Evolutionary conservation across 2,113 vertebrate species (phyloP).

Genomic region (Amblyopsis rosae): DNA sequence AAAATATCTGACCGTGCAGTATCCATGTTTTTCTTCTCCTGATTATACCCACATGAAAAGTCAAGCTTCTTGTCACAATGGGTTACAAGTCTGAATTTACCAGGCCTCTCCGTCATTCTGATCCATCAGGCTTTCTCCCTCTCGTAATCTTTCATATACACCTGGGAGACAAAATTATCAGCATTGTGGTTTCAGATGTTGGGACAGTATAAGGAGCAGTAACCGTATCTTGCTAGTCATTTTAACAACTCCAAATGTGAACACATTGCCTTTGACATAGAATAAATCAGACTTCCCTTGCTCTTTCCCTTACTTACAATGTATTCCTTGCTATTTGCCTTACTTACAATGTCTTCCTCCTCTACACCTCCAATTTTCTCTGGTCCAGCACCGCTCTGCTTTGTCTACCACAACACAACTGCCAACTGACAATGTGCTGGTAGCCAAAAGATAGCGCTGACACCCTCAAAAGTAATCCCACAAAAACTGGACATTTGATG

Average conservation of each 20-base stretch:
- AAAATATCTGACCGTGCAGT: neutral
- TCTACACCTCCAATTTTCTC: neutral
- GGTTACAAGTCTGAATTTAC: slow-evolving; percentile 2
- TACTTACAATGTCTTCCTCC: neutral
- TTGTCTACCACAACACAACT: neutral
- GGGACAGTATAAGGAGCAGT: neutral
- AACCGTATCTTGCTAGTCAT: neutral
- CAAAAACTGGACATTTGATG: no score
- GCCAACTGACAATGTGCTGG: neutral
- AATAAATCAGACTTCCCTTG: neutral
- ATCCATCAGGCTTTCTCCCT: slow-evolving; percentile 3
- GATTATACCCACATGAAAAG: neutral
- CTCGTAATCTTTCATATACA: slow-evolving; percentile 7
- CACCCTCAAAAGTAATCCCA: no score
- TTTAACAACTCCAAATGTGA: neutral
- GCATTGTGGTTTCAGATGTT: neutral
- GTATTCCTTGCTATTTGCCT: neutral
- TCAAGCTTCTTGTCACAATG: neutral
- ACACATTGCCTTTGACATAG: neutral
- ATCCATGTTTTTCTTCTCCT: neutral
- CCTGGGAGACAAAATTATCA: neutral
- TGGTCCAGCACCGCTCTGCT: neutral
- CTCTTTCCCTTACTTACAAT: neutral
- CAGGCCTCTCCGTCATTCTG: slow-evolving; percentile 11
- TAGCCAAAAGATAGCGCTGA: neutral